Evolutionary conservation across 2,888 invertebrate species (phyloP).

Genomic region (Imbricaverruca yamaguchii): DNA sequence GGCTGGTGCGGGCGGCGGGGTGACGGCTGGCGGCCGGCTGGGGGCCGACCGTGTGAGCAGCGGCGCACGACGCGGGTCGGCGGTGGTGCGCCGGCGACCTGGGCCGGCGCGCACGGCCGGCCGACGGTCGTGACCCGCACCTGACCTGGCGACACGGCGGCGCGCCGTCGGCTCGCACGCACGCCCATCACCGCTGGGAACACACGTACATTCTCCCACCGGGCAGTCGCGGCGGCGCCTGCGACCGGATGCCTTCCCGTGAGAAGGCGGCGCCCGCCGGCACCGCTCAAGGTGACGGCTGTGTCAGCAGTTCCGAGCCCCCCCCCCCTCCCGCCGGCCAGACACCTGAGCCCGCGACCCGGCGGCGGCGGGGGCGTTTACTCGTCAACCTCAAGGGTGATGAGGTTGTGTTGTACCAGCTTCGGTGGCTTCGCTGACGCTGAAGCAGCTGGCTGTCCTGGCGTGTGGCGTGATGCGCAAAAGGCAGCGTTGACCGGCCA

Average conservation of each 20-base stretch:
- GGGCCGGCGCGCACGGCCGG: too few relatives aligned
- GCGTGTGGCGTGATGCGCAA: too few relatives aligned
- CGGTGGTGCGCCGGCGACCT: not conserved
- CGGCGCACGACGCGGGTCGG: not conserved
- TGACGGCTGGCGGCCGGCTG: not conserved
- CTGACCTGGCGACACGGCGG: not conserved
- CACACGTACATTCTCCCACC: not conserved
- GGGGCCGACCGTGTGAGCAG: not conserved
- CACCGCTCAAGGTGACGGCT: not conserved
- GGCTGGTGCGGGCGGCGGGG: too few relatives aligned
- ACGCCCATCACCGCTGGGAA: conserved; percentile 16
- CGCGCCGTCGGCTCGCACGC: conserved; percentile 7
- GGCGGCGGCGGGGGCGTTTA: not conserved
- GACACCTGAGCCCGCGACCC: not conserved
- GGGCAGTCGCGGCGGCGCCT: not conserved
- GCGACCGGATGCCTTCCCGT: conserved; percentile 17
- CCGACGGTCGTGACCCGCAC: too few relatives aligned
- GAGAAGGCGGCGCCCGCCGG: conserved; percentile 5
- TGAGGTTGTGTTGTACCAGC: too few relatives aligned
- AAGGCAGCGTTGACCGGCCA: too few relatives aligned
- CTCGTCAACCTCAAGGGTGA: too few relatives aligned
- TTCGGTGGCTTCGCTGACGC: too few relatives aligned
- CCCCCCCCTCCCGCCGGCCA: not conserved
- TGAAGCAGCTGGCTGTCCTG: too few relatives aligned
- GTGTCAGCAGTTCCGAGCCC: not conserved